phyloP scores from a whole-genome alignment of 2,113 vertebrate genomes.

The Pogonocichla stellata region DNA sequence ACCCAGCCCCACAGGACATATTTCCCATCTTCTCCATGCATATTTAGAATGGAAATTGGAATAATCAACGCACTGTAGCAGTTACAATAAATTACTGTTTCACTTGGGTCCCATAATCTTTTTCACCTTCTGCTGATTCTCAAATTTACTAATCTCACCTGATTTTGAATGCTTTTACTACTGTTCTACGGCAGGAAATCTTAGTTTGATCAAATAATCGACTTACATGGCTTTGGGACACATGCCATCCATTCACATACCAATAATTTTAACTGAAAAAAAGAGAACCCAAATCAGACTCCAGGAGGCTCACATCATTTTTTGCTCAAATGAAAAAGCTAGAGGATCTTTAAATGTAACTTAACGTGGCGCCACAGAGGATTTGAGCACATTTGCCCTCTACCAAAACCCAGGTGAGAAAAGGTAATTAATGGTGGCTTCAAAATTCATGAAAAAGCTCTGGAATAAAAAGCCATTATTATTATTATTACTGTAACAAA shows the following conservation, averaged over 20 bases:
- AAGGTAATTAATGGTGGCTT: not conserved
- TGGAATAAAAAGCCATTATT: not conserved
- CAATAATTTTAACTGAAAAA: not conserved
- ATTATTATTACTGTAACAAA: not conserved
- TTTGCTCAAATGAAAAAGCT: not conserved
- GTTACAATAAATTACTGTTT: not conserved
- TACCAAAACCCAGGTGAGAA: not conserved
- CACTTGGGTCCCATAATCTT: not conserved
- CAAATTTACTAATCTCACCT: not conserved
- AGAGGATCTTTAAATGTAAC: not conserved
- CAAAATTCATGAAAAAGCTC: not conserved
- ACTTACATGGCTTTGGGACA: not conserved
- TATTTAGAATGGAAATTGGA: not conserved
- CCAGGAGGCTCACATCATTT: not conserved
- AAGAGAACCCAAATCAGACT: not conserved
- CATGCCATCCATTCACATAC: not conserved
- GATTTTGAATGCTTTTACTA: not conserved
- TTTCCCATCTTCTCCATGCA: not conserved
- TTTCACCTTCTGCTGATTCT: not conserved
- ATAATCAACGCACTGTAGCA: not conserved
- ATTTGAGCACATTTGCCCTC: not conserved
- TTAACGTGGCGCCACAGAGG: not conserved
- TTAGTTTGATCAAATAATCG: not conserved
- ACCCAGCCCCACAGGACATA: fast-evolving
- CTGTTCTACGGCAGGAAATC: not conserved